Percentiles rank a stretch among this genome's conserved stretches.
These are phyloP conservation scores for Dicycla oo DNA, from an alignment of 2,888 invertebrate species.

Conservation along the genomic window DNA sequence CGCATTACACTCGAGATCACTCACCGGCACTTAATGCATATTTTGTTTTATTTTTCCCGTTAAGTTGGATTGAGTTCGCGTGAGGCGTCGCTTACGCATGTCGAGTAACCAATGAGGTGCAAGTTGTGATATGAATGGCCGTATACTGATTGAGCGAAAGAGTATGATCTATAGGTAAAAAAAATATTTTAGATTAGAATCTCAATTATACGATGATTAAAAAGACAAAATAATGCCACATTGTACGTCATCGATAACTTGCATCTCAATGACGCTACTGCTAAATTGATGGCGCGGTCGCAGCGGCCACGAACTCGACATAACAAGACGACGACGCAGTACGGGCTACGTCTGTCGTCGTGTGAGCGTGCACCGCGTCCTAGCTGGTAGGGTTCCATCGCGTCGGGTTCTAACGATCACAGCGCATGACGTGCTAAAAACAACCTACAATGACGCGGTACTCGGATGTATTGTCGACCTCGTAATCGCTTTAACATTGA, in stretches of 20 bases:
- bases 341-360: neutral
- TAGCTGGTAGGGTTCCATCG: constrained; percentile 16
- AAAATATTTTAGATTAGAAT: neutral
- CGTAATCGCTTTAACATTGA: neutral
- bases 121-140: constrained; percentile 52
- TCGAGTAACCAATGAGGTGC: constrained; percentile 61
- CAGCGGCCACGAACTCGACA: constrained; percentile 47
- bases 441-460: too few relatives aligned
- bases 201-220: neutral
- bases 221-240: neutral
- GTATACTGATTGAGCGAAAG: neutral
- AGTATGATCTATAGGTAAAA: too few relatives aligned
- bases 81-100: constrained; percentile 70
- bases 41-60: constrained; percentile 70
- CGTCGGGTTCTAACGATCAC: too few relatives aligned
- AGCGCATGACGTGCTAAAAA: neutral
- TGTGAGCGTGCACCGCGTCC: neutral
- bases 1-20: constrained; percentile 70
- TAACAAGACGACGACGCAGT: neutral
- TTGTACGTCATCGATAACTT: constrained; percentile 45
- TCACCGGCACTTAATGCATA: constrained; percentile 75
- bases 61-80: constrained; percentile 66
- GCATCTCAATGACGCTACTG: constrained; percentile 65
- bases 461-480: neutral
- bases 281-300: constrained; percentile 46